Evolutionary conservation across 2,797 vertebrate species (phyloP), one percentile per base, ranked within the genome.

Genomic region (Triplophysa bombifrons): DNA sequence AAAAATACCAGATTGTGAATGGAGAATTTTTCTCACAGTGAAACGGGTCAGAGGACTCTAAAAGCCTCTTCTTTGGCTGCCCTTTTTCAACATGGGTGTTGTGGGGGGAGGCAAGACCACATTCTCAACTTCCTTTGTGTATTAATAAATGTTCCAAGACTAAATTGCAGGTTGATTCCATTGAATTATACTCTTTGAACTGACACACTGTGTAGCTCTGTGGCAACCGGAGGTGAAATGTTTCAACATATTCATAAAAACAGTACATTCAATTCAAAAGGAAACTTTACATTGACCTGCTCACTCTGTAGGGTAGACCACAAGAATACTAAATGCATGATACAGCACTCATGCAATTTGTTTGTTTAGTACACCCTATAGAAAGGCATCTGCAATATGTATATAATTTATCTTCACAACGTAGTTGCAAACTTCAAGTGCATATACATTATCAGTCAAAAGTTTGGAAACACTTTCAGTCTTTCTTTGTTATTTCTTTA

Each of bases 11-110:
- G 80, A 89, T 88, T 89, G 89, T 93, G 89, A 89, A 88, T 88
- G 82, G 0, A 89, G 83, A 88, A 88, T 81, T 90, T 96, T 96
- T 97, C 94, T 95, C 96, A 96, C 93, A 95, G 91, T 76, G 88
- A 76, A 66, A 89, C 20, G 34, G 84, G 72, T 63, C 91, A 90
- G 89, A 93, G 86, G 86, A 88, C 85, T 93, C 88, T 91, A 86
- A 89, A 82, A 68, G 89, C 78, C 77, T 71, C 76, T 66, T 90
- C 87, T 90, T 90, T 93, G 89, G 91, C 89, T 90, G 89, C 84
- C 86, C 89, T 90, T 87, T 90, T 85, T 87, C 82, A 89, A 88
- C 87, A 83, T 85, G 85, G 90, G 86, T 82, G 78, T 71, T 81
- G 83, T 80, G 88, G 90, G 91, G 92, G 90, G 85, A 85, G 84